A percentile compares a stretch with the other conserved stretches of the same genome.
Conservation (phyloP, 2,888 invertebrate genomes). For the Acrobasis suavella region DNA sequence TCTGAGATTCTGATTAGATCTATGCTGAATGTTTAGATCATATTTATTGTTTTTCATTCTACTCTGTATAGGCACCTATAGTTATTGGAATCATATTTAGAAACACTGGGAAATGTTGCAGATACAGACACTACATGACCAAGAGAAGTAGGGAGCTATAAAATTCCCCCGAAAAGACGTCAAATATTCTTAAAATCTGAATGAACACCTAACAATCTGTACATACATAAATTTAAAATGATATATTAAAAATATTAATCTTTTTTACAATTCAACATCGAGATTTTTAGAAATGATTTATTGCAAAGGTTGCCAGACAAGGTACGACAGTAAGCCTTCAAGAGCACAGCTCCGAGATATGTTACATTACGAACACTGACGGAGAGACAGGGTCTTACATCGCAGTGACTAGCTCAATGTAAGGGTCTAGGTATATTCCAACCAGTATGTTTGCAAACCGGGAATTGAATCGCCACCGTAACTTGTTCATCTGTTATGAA, state of each 20-base stretch:
- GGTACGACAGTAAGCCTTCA: slow-evolving; percentile 28
- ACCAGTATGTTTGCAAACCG: no score
- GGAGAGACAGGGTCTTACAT: neutral
- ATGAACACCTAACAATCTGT: slow-evolving; percentile 58
- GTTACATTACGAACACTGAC: slow-evolving; percentile 12
- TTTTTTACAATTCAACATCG: slow-evolving; percentile 35
- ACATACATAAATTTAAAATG: slow-evolving; percentile 54
- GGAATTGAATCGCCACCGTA: no score
- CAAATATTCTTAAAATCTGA: slow-evolving; percentile 53
- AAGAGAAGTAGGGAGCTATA: slow-evolving; percentile 1
- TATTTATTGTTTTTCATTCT: slow-evolving; percentile 15
- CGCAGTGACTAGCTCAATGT: no score
- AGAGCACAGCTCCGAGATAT: slow-evolving; percentile 25
- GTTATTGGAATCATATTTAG: slow-evolving; percentile 18
- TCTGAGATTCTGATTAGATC: slow-evolving; percentile 21
- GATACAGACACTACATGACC: slow-evolving; percentile 10
- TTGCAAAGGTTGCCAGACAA: slow-evolving; percentile 32
- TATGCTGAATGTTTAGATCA: slow-evolving; percentile 12
- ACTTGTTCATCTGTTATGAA: no score
- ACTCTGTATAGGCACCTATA: slow-evolving; percentile 18
- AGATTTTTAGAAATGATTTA: slow-evolving; percentile 32
- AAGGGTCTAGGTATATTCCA: no score
- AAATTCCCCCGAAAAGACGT: slow-evolving; percentile 34
- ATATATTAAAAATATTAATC: slow-evolving; percentile 62
- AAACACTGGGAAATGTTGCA: slow-evolving; percentile 14